Evolutionary conservation across 1,140 invertebrate species (phyloP), one percentile per base, ranked within the genome.

Genomic region (Harpegnathos saltator): DNA sequence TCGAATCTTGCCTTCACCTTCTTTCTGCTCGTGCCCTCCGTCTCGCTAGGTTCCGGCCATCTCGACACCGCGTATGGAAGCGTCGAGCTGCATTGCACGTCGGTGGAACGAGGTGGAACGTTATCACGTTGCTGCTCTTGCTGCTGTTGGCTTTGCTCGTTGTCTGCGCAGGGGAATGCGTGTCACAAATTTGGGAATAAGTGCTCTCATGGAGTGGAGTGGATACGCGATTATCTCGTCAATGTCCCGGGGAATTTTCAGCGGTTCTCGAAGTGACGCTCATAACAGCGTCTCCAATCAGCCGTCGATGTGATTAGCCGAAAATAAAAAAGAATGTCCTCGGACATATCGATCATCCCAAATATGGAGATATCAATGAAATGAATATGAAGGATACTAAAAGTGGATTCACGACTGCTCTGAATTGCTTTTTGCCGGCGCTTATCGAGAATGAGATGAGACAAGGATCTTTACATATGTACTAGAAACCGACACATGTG

Each of bases 21-120:
- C 38, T 69, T 89, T 26, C 77, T 90, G 24, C 66, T 17, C 0
- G n/a, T 19, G 0, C 73, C 59, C 3, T 19, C 26, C 12, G 33
- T 33, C 14, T 29, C 38, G 12, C 56, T 85, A 52, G 17, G 61
- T n/a, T 93, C 92, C 33, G 91, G 86, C 89, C 92, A 92, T 84
- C 86, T 90, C 44, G 91, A 90, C 19, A 91, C 77, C 14, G 91
- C 84, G 74, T 91, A 91, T 0, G 91, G 91, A 0, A 91, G 65
- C n/a, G 91, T 88, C 81, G 91, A 91, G 22, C 71, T 86, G 61
- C 80, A 91, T 61, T 11, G 83, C 29, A 48, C 44, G 26, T 65
- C 74, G 59, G 33, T 4, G 38, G 24, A 11, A 38, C 59, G 14
- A 50, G 58, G 2, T 44, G 38, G 11, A 44, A 1, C 1, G 66